Percentiles rank a stretch among this genome's conserved stretches.
These are phyloP conservation scores for Amphipoea oculea DNA, from an alignment of 2,888 invertebrate species.

Conservation along the genomic window DNA sequence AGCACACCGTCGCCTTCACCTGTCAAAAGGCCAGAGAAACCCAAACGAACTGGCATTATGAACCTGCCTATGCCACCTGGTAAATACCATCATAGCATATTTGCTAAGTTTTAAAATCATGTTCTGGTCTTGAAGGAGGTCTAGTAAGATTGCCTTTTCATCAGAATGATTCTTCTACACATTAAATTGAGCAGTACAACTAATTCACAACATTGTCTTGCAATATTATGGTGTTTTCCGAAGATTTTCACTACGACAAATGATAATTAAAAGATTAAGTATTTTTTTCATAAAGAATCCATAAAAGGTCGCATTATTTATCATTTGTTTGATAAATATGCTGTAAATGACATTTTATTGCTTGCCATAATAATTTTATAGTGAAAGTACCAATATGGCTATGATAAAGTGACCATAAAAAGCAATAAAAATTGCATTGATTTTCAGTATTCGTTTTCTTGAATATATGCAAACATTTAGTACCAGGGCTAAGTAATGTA, in stretches of 20 bases:
- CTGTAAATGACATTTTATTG: neutral
- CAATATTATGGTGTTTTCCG: no score
- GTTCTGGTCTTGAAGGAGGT: neutral
- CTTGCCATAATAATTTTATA: neutral
- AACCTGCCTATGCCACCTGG: conserved; percentile 98
- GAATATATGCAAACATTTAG: neutral
- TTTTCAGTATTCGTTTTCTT: neutral
- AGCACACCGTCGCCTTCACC: conserved; percentile 85
- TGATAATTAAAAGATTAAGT: neutral
- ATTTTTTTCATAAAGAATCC: neutral
- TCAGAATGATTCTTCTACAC: neutral
- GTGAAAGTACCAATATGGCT: no score
- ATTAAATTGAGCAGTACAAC: neutral
- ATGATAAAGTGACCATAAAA: neutral
- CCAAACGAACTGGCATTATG: conserved; percentile 94
- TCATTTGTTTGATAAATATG: neutral
- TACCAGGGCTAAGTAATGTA: no score
- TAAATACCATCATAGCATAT: conserved; percentile 72
- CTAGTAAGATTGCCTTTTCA: neutral
- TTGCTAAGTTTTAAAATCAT: neutral
- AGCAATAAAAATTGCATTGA: neutral
- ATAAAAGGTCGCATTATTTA: no score
- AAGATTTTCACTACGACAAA: neutral
- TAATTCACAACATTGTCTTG: neutral
- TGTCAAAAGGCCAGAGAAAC: conserved; percentile 88